Evolutionary conservation across 1,140 invertebrate species (phyloP).

Genomic region (Agrypnia vestita): DNA sequence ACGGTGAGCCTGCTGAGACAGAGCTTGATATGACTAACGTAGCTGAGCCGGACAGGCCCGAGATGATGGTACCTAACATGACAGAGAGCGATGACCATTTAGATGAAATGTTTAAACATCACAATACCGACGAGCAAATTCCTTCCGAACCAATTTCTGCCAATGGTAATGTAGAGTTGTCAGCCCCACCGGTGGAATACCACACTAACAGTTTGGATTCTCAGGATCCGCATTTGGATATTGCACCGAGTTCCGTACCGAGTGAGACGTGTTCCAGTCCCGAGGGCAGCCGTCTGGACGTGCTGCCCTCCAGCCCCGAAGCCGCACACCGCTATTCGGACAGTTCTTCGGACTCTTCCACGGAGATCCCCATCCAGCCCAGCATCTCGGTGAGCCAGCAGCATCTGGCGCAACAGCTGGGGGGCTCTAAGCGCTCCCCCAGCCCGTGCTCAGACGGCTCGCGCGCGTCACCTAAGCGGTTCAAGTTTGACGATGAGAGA

Average conservation of each 20-base stretch:
- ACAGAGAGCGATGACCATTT: too few relatives aligned
- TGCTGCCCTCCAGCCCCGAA: slow-evolving; percentile 5
- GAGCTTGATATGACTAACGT: neutral
- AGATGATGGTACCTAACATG: neutral
- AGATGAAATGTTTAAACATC: too few relatives aligned
- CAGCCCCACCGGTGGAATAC: too few relatives aligned
- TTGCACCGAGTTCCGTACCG: slow-evolving; percentile 44
- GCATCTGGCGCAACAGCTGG: slow-evolving; percentile 46
- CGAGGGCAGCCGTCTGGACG: neutral
- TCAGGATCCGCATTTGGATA: slow-evolving; percentile 13
- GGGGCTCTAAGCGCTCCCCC: slow-evolving; percentile 16
- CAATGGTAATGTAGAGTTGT: too few relatives aligned
- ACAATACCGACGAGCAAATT: too few relatives aligned
- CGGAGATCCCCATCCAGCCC: slow-evolving; percentile 57
- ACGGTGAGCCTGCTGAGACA: neutral
- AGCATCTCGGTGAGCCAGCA: slow-evolving; percentile 54
- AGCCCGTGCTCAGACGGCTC: neutral
- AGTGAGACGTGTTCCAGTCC: slow-evolving; percentile 41
- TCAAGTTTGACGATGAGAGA: slow-evolving; percentile 53
- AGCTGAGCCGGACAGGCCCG: neutral
- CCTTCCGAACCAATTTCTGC: too few relatives aligned
- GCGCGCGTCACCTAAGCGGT: slow-evolving; percentile 13
- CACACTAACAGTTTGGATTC: too few relatives aligned
- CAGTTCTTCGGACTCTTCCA: slow-evolving; percentile 46
- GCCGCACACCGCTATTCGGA: slow-evolving; percentile 43